Percentiles rank a stretch among this genome's conserved stretches.
phyloP scores from a whole-genome alignment of 2,113 vertebrate genomes.

The Crocuta crocuta region DNA sequence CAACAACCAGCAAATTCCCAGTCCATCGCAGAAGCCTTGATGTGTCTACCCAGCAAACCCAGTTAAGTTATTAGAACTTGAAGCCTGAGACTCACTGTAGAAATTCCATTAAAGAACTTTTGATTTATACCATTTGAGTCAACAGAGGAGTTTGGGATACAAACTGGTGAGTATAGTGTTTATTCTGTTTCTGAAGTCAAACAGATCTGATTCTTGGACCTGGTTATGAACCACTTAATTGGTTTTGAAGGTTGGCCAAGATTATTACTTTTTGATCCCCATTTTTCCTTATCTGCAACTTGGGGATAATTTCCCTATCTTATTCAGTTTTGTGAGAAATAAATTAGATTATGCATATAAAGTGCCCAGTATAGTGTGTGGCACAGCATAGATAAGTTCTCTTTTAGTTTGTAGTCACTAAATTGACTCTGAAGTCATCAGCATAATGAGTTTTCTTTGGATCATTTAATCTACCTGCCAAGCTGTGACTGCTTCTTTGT shows the following conservation, averaged over 20 bases:
- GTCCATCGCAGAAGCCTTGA: neutral
- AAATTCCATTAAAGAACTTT: neutral
- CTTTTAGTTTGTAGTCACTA: slow-evolving; percentile 58
- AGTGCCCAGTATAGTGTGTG: neutral
- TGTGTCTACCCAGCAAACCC: neutral
- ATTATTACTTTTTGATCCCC: slow-evolving; percentile 38
- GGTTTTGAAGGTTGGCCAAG: slow-evolving; percentile 34
- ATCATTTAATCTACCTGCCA: slow-evolving; percentile 17
- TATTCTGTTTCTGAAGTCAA: neutral
- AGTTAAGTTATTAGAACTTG: neutral
- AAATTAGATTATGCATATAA: slow-evolving; percentile 20
- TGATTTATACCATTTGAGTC: neutral
- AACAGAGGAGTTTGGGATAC: neutral
- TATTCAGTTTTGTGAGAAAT: slow-evolving; percentile 51
- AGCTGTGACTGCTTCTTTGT: neutral
- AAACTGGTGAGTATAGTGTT: neutral
- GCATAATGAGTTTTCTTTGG: slow-evolving; percentile 55
- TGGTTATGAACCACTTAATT: slow-evolving; percentile 6
- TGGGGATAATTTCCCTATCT: neutral
- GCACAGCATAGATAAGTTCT: neutral
- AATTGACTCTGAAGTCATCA: slow-evolving; percentile 60
- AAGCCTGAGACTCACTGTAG: neutral
- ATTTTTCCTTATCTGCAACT: slow-evolving; percentile 13
- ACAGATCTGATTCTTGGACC: neutral
- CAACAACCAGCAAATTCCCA: neutral